Evolutionary conservation across 2,888 invertebrate genomes (phyloP), one percentile per base, ranked within the genome.

Genomic region (Tachina lurida): DNA sequence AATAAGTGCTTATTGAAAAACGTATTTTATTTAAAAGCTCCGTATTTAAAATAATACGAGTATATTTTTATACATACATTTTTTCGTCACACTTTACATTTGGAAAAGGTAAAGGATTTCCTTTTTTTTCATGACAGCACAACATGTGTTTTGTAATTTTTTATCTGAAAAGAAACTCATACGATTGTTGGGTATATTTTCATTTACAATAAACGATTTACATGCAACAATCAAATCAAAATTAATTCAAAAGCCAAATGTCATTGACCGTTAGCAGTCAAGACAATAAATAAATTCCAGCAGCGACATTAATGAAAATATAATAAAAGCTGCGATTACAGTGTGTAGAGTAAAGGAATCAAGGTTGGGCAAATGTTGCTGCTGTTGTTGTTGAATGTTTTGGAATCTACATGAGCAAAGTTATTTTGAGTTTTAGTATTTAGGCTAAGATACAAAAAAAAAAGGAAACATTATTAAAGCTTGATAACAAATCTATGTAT

Each of bases 191-290:
- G 58, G 58, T 8, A 22, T 56, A 58, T 31, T 31, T 58, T 56
- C 10, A 12, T 22, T 19, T 19, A 19, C 10, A 31, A 31, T 45
- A 12, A 22, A 15, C n/a, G 1, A 45, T 15, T 56, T 47, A 5
- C n/a, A 17, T n/a, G 17, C 17, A 13, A 41, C 13, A n/a, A 39
- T 10, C 52, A 54, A n/a, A 13, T 31, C 54, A 75, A 63, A 2
- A 7, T 7, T 31, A 31, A 63, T 17, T 15, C n/a, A 75, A 75
- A 63, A 41, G 13, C 10, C 19, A 76, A 56, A 67, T 47, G 76
- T 67, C 76, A 47, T 65, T 76, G 65, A 45, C 76, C 76, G 47
- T 17, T 41, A 1, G 39, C 4, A 39, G 49, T 15, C 45, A 56
- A 2, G 15, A 54, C 15, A 12, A 56, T 15, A 45, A 47, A 39